Conservation (phyloP, 2,797 vertebrate species). For the Neoniphon sammara region DNA sequence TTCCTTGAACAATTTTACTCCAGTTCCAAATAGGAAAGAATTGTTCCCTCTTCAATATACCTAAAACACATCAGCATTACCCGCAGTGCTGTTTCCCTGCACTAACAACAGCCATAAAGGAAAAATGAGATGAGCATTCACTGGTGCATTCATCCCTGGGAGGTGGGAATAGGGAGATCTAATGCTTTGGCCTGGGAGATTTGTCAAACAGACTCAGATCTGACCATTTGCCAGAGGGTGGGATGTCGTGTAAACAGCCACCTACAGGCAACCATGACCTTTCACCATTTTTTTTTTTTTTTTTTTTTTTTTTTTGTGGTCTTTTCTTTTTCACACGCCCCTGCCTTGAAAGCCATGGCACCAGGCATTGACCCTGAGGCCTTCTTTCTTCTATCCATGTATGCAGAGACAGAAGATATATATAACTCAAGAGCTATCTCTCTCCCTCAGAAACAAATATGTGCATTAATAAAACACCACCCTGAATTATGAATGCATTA, state of each 20-base stretch:
- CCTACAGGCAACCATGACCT: conserved; percentile 54
- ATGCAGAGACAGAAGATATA: conserved; percentile 13
- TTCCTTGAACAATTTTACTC: conserved; percentile 16
- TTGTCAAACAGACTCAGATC: conserved; percentile 53
- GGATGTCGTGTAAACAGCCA: conserved; percentile 42
- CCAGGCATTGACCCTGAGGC: conserved; percentile 30
- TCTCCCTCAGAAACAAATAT: conserved; percentile 53
- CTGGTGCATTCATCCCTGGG: conserved; percentile 27
- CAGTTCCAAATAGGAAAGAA: conserved; percentile 11
- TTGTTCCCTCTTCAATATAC: conserved; percentile 7
- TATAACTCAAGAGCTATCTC: conserved; percentile 31
- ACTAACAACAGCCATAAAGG: conserved; percentile 3
- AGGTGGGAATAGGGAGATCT: conserved; percentile 5
- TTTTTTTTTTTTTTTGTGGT: conserved; percentile 13
- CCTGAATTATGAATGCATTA: conserved; percentile 50
- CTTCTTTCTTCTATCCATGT: conserved; percentile 40
- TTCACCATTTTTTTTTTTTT: conserved; percentile 26
- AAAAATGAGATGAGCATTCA: conserved; percentile 28
- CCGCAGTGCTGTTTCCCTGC: conserved; percentile 9
- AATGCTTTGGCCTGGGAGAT: conserved; percentile 32
- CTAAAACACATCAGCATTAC: conserved; percentile 10
- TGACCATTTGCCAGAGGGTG: conserved; percentile 52
- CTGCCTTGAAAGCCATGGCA: conserved; percentile 18
- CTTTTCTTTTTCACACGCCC: conserved; percentile 25
- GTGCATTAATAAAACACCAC: conserved; percentile 53